Percentiles rank a stretch among this genome's conserved stretches.
phyloP scores from a whole-genome alignment of 2,888 invertebrate species.

The Lypha dubia region DNA sequence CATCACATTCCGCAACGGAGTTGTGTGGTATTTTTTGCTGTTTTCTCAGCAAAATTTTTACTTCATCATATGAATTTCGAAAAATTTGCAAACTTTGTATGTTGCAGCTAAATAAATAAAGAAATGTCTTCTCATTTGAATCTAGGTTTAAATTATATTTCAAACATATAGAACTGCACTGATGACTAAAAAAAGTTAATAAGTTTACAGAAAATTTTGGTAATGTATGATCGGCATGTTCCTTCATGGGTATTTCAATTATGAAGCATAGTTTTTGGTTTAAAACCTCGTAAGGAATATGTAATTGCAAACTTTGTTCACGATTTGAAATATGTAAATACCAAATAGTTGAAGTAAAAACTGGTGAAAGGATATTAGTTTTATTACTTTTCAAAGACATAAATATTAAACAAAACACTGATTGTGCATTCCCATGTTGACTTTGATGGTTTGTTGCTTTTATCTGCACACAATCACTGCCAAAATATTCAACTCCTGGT shows the following conservation, averaged over 20 bases:
- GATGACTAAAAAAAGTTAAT: constrained; percentile 68
- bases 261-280: constrained; percentile 74
- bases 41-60: constrained; percentile 34
- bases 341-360: constrained; percentile 75
- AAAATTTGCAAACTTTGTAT: constrained; percentile 19
- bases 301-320: constrained; percentile 69
- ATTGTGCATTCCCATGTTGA: neutral
- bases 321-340: constrained; percentile 75
- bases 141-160: constrained; percentile 40
- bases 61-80: constrained; percentile 19
- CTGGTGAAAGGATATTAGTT: constrained; percentile 60
- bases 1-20: neutral
- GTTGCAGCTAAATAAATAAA: constrained; percentile 52
- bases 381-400: constrained; percentile 73
- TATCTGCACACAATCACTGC: constrained; percentile 48
- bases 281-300: constrained; percentile 76
- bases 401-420: constrained; percentile 75
- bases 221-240: constrained; percentile 46
- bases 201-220: constrained; percentile 75
- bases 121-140: constrained; percentile 45
- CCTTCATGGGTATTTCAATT: constrained; percentile 72
- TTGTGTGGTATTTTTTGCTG: neutral
- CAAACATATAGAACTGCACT: constrained; percentile 28
- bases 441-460: constrained; percentile 2
- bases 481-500: constrained; percentile 70